These are phyloP conservation scores for Etheostoma perlongum DNA, from an alignment of 2,797 vertebrate species.

Conservation along the genomic window DNA sequence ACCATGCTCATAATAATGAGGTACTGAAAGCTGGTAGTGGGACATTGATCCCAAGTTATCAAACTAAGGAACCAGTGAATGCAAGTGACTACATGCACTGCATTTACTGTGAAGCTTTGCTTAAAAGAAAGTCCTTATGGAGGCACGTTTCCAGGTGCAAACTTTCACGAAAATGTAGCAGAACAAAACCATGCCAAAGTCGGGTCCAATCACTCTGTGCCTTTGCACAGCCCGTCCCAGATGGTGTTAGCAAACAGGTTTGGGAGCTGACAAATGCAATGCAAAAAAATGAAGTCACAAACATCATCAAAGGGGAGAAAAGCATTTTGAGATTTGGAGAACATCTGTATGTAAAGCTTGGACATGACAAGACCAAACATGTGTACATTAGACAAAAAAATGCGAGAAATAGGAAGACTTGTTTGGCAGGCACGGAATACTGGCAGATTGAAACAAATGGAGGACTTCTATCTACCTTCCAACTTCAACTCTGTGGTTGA, in stretches of 20 bases:
- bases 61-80: background rate
- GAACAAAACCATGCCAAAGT: conserved; percentile 15
- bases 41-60: conserved; percentile 13
- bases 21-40: conserved; percentile 10
- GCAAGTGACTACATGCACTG: conserved; percentile 16
- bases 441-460: background rate
- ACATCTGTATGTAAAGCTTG: conserved; percentile 33
- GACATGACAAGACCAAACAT: conserved; percentile 34
- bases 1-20: conserved; percentile 8
- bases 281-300: conserved; percentile 30
- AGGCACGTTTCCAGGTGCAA: conserved; percentile 29
- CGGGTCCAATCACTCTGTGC: conserved; percentile 17
- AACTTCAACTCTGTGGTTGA: conserved; percentile 22
- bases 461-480: conserved; percentile 23
- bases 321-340: conserved; percentile 39
- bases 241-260: conserved; percentile 6
- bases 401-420: conserved; percentile 11
- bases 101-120: conserved; percentile 20
- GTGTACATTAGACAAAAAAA: conserved; percentile 19
- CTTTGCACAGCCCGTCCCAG: conserved; percentile 23
- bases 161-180: conserved; percentile 3
- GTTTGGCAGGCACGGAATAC: background rate
- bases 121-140: conserved; percentile 25
- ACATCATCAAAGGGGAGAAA: conserved; percentile 12
- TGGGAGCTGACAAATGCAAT: conserved; percentile 29